Evolutionary conservation across 2,888 invertebrate species (phyloP), one percentile per base, ranked within the genome.

Genomic region (Pristionchus exspectatus): DNA sequence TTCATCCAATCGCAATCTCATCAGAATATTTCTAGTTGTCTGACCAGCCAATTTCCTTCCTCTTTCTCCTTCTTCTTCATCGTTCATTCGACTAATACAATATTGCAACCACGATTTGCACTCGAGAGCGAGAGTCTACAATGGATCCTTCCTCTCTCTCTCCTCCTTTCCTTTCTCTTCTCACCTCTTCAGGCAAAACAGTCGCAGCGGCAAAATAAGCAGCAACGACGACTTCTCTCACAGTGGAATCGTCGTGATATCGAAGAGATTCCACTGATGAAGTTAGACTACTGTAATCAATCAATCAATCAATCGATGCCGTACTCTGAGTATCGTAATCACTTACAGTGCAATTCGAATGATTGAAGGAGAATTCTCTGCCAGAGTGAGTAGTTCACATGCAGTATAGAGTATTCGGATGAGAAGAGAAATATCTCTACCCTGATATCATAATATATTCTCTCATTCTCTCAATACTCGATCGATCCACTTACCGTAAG

Each of bases 231-330:
- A 56, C 87, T n/a, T 87, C 87, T 21, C 91, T 87, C 9, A 91
- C 87, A 56, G 89, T 69, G 30, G 88, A 2, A 24, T 90, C 90
- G 10, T 90, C 90, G n/a, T 90, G 90, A 69, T 81, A 91, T 38
- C 91, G 90, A 33, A 90, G 89, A 0, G 91, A 90, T 21, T 77
- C 56, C 9, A 89, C 90, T 56, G 90, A 90, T n/a, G 89, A 14
- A 27, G 90, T 89, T 50, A 91, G 90, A 30, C 90, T 90, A 33
- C 91, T 91, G 91, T 18, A 91, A 90, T 77, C 44, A 44, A 77
- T 77, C 27, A 44, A 77, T 77, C 27, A 63, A 84, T 21, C 44
- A 63, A 9, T 14, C 10, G 66, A 18, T 56, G 16, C 54, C 54
- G 18, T n/a, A 21, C 77, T 44, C 44, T 44, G 12, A 44, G 16